Conservation (phyloP, 2,113 vertebrate species). For the Motacilla alba region DNA sequence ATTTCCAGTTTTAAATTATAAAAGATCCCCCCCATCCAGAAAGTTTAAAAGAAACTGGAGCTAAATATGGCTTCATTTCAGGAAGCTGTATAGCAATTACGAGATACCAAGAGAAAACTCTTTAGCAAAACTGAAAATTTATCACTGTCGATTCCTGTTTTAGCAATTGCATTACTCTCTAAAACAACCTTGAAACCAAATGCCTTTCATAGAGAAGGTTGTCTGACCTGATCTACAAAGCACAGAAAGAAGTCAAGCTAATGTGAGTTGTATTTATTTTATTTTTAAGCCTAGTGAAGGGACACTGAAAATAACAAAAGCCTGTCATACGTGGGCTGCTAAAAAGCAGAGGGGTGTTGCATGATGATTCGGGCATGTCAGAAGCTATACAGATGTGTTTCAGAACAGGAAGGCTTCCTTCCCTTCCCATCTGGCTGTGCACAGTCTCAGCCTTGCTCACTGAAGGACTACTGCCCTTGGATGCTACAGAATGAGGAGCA, state of each 20-base stretch:
- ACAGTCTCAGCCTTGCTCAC: not conserved
- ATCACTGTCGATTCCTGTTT: not conserved
- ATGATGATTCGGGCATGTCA: not conserved
- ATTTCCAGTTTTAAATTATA: not conserved
- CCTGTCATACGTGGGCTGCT: rapidly evolving
- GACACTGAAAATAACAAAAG: not conserved
- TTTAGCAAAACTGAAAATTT: not conserved
- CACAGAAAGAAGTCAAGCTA: not conserved
- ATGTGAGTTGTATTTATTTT: not conserved
- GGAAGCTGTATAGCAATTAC: not conserved
- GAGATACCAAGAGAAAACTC: not conserved
- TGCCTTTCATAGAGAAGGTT: not conserved
- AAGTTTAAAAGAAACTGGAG: not conserved
- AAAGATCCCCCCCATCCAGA: not conserved
- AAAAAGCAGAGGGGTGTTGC: not conserved
- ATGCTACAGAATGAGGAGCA: not conserved
- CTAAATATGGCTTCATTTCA: not conserved
- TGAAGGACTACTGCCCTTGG: not conserved
- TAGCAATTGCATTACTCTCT: not conserved
- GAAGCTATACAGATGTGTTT: not conserved
- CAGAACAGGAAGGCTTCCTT: not conserved
- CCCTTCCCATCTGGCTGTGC: not conserved
- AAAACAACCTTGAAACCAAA: not conserved
- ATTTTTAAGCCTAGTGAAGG: not conserved
- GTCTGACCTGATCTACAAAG: not conserved